Conservation (phyloP, 1,140 invertebrate species). For the Dreissena rostriformis region DNA sequence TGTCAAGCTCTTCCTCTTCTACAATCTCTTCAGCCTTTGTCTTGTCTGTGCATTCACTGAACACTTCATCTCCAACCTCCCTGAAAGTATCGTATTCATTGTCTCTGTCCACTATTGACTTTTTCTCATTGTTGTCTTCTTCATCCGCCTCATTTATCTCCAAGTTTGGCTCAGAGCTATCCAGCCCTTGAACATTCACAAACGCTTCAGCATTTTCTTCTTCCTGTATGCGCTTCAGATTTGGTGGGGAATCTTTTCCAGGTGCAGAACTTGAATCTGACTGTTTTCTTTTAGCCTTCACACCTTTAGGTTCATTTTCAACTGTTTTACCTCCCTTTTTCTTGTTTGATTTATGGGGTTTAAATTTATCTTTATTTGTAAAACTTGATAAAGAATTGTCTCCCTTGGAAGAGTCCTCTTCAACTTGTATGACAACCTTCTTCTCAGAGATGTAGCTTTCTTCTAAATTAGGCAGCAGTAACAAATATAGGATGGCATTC, state of each 20-base stretch:
- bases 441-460: constrained; percentile 28
- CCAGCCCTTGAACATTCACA: background rate
- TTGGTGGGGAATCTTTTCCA: background rate
- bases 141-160: background rate
- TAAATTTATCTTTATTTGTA: constrained; percentile 36
- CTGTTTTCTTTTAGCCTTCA: background rate
- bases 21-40: constrained; percentile 36
- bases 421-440: constrained; percentile 49
- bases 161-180: background rate
- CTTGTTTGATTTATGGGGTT: constrained; percentile 37
- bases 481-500: no score
- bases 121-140: background rate
- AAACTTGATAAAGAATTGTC: constrained; percentile 29
- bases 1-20: constrained; percentile 30
- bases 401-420: constrained; percentile 45
- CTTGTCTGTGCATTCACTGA: constrained; percentile 36
- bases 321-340: constrained; percentile 1
- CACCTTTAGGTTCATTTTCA: background rate
- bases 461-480: background rate
- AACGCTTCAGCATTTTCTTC: constrained; percentile 20
- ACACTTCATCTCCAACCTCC: constrained; percentile 43
- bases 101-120: background rate
- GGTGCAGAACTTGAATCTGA: background rate
- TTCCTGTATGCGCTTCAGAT: background rate
- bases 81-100: constrained; percentile 41